Evolutionary conservation across 2,113 vertebrate species (phyloP).

Genomic region (Casuarius casuarius): DNA sequence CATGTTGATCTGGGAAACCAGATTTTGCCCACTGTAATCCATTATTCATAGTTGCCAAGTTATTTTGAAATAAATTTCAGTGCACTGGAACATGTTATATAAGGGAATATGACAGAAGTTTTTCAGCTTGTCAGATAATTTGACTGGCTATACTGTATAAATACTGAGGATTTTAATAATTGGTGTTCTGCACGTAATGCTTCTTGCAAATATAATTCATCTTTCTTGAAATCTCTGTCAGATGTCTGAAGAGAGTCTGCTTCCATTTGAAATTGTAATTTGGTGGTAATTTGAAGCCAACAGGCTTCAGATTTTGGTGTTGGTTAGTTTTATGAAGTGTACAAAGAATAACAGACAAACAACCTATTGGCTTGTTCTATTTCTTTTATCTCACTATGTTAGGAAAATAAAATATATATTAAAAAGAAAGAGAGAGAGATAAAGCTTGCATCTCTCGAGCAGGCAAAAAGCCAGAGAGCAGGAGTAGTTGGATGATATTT

Average conservation of each 20-base stretch:
- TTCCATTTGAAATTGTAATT: conserved; percentile 23
- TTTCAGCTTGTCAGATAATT: conserved; percentile 46
- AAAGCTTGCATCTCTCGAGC: neutral
- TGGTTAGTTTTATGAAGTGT: neutral
- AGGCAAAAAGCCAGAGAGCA: neutral
- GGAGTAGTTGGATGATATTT: neutral
- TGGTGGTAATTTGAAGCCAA: neutral
- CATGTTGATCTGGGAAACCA: neutral
- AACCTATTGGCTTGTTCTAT: neutral
- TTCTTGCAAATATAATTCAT: conserved; percentile 19
- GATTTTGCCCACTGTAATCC: neutral
- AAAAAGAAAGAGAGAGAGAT: neutral
- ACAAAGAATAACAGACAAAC: neutral
- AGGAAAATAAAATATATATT: neutral
- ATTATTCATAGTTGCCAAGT: conserved; percentile 20
- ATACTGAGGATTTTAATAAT: conserved; percentile 36
- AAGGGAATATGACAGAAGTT: conserved; percentile 21
- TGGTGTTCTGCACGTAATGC: neutral
- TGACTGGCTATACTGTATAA: conserved; percentile 1
- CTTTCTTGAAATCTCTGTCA: conserved; percentile 26
- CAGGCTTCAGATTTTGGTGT: neutral
- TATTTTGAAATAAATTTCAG: conserved; percentile 21
- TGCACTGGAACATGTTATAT: neutral
- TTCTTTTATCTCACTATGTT: neutral
- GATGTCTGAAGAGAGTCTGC: neutral